Conservation (phyloP, 2,113 vertebrate genomes). For the Prunella himalayana region DNA sequence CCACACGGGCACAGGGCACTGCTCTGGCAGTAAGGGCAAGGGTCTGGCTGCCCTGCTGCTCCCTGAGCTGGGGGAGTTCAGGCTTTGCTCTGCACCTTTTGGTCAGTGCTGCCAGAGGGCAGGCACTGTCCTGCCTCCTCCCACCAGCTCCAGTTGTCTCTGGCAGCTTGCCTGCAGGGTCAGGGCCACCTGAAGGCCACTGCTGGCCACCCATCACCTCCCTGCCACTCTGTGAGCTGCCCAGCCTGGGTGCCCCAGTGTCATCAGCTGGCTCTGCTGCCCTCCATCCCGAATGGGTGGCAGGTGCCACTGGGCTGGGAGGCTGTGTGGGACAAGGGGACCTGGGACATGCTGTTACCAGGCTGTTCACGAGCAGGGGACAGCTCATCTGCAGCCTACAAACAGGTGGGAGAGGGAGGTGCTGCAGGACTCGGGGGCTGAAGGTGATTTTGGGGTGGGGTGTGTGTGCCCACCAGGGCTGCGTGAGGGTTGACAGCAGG, state of each 20-base stretch:
- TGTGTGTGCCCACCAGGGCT: neutral
- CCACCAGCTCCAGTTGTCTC: neutral
- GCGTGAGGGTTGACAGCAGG: neutral
- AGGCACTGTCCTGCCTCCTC: neutral
- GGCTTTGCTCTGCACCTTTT: neutral
- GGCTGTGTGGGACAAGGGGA: neutral
- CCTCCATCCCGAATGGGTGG: neutral
- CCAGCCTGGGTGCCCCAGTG: neutral
- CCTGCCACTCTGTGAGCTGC: fast-evolving
- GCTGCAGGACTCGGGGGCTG: neutral
- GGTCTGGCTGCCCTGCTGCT: neutral
- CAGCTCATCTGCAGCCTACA: neutral
- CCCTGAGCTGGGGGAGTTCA: neutral
- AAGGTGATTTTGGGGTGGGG: neutral
- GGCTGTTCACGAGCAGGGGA: neutral
- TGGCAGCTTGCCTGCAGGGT: neutral
- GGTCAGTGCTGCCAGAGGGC: neutral
- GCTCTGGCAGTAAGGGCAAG: neutral
- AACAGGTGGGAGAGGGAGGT: neutral
- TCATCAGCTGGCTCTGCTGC: neutral
- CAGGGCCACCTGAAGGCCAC: neutral
- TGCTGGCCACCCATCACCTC: neutral
- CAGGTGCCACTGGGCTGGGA: neutral
- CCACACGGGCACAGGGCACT: neutral
- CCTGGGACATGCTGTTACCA: neutral